Evolutionary conservation across 2,113 vertebrate species (phyloP), one percentile per base, ranked within the genome.

Genomic region (Chloropsis cyanopogon): DNA sequence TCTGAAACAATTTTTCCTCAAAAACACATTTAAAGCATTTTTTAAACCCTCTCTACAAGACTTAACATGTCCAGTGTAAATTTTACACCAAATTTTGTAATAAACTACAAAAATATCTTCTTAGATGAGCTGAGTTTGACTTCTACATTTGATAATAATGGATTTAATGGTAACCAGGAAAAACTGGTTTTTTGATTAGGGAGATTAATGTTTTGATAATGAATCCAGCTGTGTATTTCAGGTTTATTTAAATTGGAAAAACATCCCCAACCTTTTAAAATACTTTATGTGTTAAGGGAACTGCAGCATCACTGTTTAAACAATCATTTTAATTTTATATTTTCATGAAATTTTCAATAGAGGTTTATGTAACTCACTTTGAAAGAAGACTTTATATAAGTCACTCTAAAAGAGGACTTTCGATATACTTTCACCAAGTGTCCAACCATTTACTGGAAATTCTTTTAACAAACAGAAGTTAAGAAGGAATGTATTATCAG

Each of bases 1-100:
- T 97, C 94, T 96, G 57, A 97, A 95, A 86, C 64, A 77, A 83
- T 95, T 95, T 95, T 97, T 73, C 41, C 70, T 92, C 76, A 95
- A 96, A 97, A 95, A 3, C 47, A 83, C 60, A 87, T 96, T 94
- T 94, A 59, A 92, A 80, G 19, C 60, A 77, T 95, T 97, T 88
- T 37, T 37, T 73, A 53, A 12, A 72, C 2, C 42, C 37, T 73
- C 56, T 90, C 35, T 17, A 84, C 33, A 95, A 82, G 93, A 97
- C 93, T 93, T 96, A 97, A 72, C 24, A 3, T 52, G 71, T 83
- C 79, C 81, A 93, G 76, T 86, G 24, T 68, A 96, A 90, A 35
- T 95, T 94, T 89, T 65, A 87, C 20, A 72, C 61, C 16, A 88
- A 88, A 88, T 65, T 78, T 79, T 81, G 46, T 77, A 80, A 82